Base-by-base conservation (phyloP, 1,140 invertebrate species). In the Oscheius sp. region DNA sequence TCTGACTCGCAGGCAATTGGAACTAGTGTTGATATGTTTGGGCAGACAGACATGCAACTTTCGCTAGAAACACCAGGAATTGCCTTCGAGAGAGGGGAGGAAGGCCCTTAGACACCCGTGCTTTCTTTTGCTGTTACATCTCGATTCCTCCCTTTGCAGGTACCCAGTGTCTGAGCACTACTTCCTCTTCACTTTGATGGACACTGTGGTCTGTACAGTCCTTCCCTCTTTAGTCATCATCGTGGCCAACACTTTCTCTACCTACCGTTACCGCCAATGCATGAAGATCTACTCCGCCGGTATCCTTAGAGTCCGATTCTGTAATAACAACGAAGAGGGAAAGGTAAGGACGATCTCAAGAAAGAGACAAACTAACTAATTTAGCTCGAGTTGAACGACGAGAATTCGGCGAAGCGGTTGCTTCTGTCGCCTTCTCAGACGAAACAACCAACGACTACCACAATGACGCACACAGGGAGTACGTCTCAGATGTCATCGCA, bases 251-350 rank as follows among this genome's bases (percentile, higher is more conserved):
- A 52, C 64, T n/a, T 67, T 83, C 46, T 77, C 75, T 45, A 83
- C 82, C 28, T 81, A 80, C 46, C 75, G 82, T 31, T 83, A 83
- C 65, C 68, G 78, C 7, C 79, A 84, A 73, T 83, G 82, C 66
- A 83, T 84, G 82, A 80, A 83, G 63, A 77, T 83, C 67, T 83
- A 83, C 68, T 76, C 82, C 0, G 80, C 81, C 29, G 82, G 82
- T 13, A 68, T 84, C 32, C 70, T 84, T 15, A 42, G 82, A 23
- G 82, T 83, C 36, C 80, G 82, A 23, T 83, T 83, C 66, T 78
- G n/a, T 31, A 71, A 61, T 55, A 68, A 34, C 65, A 67, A 20
- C 68, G 3, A 42, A 28, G 4, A 55, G 3, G 18, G 67, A 72
- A 3, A 70, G 42, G 28, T 18, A 23, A 73, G 23, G 58, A 64